A percentile compares a stretch with the other conserved stretches of the same genome.
Evolutionary conservation across 2,888 invertebrate genomes (phyloP).

Genomic region (Tromatobia lineatoria): DNA sequence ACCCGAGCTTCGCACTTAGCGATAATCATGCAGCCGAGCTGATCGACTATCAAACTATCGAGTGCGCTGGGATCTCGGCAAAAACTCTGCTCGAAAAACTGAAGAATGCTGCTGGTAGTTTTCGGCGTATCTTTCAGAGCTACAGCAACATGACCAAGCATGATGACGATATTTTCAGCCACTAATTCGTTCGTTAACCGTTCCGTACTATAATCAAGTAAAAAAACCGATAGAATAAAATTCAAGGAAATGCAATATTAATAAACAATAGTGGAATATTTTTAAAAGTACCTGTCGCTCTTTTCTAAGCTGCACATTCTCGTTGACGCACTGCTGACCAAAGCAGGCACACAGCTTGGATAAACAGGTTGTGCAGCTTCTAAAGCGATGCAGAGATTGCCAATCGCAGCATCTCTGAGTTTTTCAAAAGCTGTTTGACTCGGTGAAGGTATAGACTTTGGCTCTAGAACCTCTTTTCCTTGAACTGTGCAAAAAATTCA

Average conservation of each 20-base stretch:
- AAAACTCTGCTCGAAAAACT: constrained; percentile 98
- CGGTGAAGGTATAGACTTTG: constrained; percentile 86
- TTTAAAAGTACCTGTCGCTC: constrained; percentile 89
- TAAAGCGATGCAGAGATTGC: constrained; percentile 97
- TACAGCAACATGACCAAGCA: constrained; percentile 98
- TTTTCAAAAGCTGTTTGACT: constrained; percentile 94
- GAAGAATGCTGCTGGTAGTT: constrained; percentile 97
- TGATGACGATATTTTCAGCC: constrained; percentile 98
- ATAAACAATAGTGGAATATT: not conserved
- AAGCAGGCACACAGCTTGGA: constrained; percentile 96
- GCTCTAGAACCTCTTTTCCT: constrained; percentile 88
- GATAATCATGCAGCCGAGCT: constrained; percentile 99
- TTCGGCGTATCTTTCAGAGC: constrained; percentile 96
- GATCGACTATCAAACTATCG: constrained; percentile 98
- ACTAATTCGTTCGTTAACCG: constrained; percentile 89
- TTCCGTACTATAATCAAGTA: constrained; percentile 45
- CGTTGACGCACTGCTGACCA: constrained; percentile 98
- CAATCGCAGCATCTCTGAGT: constrained; percentile 97
- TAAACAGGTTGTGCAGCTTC: constrained; percentile 96
- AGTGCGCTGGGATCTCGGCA: constrained; percentile 97
- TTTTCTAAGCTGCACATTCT: constrained; percentile 97
- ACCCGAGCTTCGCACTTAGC: constrained; percentile 94
- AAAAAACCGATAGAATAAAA: not conserved
- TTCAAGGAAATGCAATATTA: not conserved
- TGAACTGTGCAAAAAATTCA: constrained; percentile 86